A percentile compares a stretch with the other conserved stretches of the same genome.
Evolutionary conservation across 2,113 vertebrate species (phyloP).

Genomic region (Cnemophilus loriae): DNA sequence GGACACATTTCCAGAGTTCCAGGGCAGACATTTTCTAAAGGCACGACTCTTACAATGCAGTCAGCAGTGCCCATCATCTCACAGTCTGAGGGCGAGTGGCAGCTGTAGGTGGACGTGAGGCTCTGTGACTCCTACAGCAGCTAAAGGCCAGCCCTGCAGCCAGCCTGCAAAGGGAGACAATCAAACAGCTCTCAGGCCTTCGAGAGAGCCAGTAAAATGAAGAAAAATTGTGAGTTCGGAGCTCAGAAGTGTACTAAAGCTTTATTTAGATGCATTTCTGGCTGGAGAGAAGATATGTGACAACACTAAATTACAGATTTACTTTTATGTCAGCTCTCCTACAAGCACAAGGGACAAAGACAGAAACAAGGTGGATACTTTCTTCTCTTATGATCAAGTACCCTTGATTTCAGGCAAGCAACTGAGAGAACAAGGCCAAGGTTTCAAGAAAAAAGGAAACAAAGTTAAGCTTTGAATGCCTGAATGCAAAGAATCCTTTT

Average conservation of each 20-base stretch:
- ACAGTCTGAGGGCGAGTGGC: background rate
- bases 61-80: background rate
- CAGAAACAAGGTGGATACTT: background rate
- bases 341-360: background rate
- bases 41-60: background rate
- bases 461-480: background rate
- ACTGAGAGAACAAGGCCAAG: background rate
- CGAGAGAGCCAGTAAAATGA: background rate
- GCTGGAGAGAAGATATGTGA: background rate
- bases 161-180: background rate
- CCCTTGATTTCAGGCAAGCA: background rate
- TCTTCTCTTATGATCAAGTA: background rate
- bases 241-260: background rate
- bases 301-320: background rate
- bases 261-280: constrained; percentile 20
- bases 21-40: background rate
- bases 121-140: background rate
- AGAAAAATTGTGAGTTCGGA: background rate
- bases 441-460: background rate
- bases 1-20: background rate
- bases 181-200: background rate
- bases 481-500: background rate
- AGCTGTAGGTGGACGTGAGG: background rate
- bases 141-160: background rate
- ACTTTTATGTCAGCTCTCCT: background rate